Base-by-base conservation (phyloP, 2,888 invertebrate species). In the Rosalia funebris region DNA sequence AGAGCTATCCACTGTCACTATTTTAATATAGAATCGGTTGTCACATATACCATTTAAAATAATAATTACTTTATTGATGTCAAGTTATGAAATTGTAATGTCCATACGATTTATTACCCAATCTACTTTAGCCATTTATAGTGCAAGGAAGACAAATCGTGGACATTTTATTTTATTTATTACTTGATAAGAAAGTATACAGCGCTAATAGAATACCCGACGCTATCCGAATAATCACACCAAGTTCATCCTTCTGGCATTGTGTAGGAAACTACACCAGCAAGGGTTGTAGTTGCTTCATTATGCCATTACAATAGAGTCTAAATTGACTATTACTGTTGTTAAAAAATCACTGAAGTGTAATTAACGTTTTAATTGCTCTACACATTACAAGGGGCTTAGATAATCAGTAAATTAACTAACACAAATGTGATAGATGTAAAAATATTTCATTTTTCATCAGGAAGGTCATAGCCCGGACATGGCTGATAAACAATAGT, bases 231-330 rank as follows among this genome's bases (percentile, higher is more conserved):
- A 41, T 36, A 50, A 50, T 50, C 50, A 16, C 39, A 50, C 19
- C 15, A 20, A 50, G 39, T 39, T 41, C 39, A 15, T 37, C 39
- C 31, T 39, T 16, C 39, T 14, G 10, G 15, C 25, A 39, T 39
- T 50, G 31, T 31, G 16, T 50, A 37, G 25, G 39, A 37, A 39
- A 20, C 48, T 20, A 32, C 47, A 15, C 48, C 19, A 50, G 37
- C 37, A 16, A 50, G 50, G 50, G 50, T 19, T 25, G 39, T 31
- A 39, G 50, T 39, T 39, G 50, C 39, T 50, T 39, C 37, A 50
- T 50, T 50, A 50, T 39, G 31, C 15, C 12, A 11, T 14, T 14
- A 50, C 50, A 50, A 50, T 39, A 10, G 50, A 25, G 14, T 9
- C 20, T 50, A 50, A 50, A 50, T 50, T 50, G 39, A 12, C 39